Conservation (phyloP, 2,888 invertebrate genomes). For the Antheraea assamensis region DNA sequence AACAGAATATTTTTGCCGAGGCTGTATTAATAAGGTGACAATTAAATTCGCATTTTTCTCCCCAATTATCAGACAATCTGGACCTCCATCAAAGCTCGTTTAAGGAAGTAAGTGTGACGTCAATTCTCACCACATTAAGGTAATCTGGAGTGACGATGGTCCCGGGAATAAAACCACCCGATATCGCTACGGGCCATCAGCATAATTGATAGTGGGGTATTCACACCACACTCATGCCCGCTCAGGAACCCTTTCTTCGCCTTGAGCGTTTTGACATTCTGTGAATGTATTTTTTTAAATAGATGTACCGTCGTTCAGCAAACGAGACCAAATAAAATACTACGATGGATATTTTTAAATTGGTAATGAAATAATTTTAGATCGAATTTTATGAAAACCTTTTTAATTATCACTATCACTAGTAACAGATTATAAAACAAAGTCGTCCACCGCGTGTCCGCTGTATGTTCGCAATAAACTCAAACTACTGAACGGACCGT, state of each 20-base stretch:
- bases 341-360: too few species aligned
- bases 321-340: too few species aligned
- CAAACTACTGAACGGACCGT: too few species aligned
- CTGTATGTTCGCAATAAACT: too few species aligned
- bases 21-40: neutral
- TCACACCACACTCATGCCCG: neutral
- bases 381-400: too few species aligned
- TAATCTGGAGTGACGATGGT: conserved; percentile 18
- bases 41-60: neutral
- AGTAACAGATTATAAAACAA: too few species aligned
- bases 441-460: too few species aligned
- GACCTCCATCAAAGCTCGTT: conserved; percentile 11
- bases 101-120: conserved; percentile 4
- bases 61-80: neutral
- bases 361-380: too few species aligned
- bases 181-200: conserved; percentile 20
- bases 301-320: neutral
- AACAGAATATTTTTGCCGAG: neutral
- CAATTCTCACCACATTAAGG: conserved; percentile 25
- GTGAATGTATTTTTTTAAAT: neutral
- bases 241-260: conserved; percentile 6
- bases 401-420: too few species aligned
- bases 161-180: conserved; percentile 17
- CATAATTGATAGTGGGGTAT: conserved; percentile 22
- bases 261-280: conserved; percentile 11